Conservation (phyloP, 2,113 vertebrate species). For the Actenoides lindsayi region DNA sequence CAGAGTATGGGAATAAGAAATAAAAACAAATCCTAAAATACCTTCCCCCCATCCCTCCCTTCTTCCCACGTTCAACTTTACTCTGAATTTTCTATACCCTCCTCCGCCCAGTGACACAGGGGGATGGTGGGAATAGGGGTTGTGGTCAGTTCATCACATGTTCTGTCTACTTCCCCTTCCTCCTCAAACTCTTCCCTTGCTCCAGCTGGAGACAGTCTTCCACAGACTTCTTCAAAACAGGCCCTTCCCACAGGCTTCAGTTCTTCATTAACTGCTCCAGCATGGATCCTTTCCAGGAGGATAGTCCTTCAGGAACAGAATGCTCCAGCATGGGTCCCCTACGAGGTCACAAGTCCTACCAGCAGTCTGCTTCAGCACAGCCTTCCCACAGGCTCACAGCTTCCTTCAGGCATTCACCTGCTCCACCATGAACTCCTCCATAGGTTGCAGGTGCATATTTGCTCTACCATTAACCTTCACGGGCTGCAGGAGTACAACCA, state of each 20-base stretch:
- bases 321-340: not conserved
- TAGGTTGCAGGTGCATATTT: not conserved
- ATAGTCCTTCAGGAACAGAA: not conserved
- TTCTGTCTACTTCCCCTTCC: not conserved
- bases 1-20: not conserved
- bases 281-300: too few relatives aligned
- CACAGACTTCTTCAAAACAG: not conserved
- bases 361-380: not conserved
- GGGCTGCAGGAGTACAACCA: not conserved
- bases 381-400: not conserved
- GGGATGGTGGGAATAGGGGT: not conserved
- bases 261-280: not conserved
- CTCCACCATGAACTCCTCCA: not conserved
- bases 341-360: not conserved
- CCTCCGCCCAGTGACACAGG: rapidly evolving
- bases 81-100: not conserved
- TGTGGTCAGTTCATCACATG: not conserved
- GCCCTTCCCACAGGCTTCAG: too few relatives aligned
- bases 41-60: not conserved
- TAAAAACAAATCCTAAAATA: not conserved
- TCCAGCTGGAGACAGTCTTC: not conserved
- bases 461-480: too few relatives aligned
- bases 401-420: not conserved
- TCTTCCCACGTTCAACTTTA: not conserved
- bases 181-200: not conserved